phyloP scores from a whole-genome alignment of 2,888 invertebrate genomes.

The Blomia tropicalis region DNA sequence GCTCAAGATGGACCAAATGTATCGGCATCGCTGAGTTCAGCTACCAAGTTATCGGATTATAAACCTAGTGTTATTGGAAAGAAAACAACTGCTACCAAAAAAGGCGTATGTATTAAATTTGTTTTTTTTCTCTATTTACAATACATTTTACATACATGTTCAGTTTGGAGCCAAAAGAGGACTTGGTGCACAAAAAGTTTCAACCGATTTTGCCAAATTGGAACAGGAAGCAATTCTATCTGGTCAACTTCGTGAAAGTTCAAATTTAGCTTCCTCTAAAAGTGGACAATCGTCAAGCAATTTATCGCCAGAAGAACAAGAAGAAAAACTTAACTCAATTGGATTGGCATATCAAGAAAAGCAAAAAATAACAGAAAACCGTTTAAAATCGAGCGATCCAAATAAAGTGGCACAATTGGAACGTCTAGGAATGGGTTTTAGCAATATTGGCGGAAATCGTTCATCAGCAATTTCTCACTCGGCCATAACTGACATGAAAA shows the following conservation, averaged over 20 bases:
- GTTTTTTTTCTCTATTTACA: not conserved
- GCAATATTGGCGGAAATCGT: conserved; percentile 29
- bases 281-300: conserved; percentile 34
- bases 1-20: conserved; percentile 17
- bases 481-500: conserved; percentile 72
- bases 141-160: conserved; percentile 27
- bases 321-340: conserved; percentile 33
- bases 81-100: conserved; percentile 49
- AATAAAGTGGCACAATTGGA: conserved; percentile 72
- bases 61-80: conserved; percentile 56
- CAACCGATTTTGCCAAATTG: conserved; percentile 82
- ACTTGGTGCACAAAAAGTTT: conserved; percentile 83
- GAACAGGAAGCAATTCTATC: conserved; percentile 74
- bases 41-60: conserved; percentile 14
- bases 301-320: conserved; percentile 28
- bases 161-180: conserved; percentile 71
- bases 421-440: conserved; percentile 44
- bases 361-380: conserved; percentile 51
- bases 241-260: conserved; percentile 51
- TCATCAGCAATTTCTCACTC: conserved; percentile 51
- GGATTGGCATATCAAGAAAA: conserved; percentile 61
- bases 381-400: conserved; percentile 55
- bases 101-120: conserved; percentile 44
- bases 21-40: not conserved
- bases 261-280: conserved; percentile 37